These are phyloP conservation scores for Microplitis mediator DNA, from an alignment of 1,140 invertebrate genomes.

Conservation along the genomic window DNA sequence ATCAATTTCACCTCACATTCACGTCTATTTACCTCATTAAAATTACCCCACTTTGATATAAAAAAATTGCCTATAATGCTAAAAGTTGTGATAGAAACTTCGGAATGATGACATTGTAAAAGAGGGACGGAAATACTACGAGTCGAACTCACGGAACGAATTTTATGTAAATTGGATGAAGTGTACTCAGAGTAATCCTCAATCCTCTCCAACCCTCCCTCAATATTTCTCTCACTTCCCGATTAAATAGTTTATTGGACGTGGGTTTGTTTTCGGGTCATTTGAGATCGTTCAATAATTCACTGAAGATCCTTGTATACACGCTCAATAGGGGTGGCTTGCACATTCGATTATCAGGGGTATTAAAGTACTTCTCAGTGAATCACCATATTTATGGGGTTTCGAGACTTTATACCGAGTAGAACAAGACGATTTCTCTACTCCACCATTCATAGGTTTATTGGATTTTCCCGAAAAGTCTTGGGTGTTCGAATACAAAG, in stretches of 20 bases:
- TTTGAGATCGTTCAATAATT: constrained; percentile 38
- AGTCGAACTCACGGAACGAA: background rate
- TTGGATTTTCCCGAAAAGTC: no score
- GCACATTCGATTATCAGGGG: constrained; percentile 24
- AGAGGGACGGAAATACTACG: background rate
- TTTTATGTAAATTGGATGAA: constrained; percentile 38
- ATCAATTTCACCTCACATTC: no score
- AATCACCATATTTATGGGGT: constrained; percentile 25
- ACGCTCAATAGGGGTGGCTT: constrained; percentile 1
- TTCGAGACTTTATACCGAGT: no score
- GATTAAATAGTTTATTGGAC: constrained; percentile 38
- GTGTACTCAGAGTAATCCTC: constrained; percentile 14
- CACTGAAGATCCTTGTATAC: constrained; percentile 11
- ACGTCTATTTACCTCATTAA: no score
- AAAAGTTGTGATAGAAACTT: background rate
- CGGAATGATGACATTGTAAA: background rate
- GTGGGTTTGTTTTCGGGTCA: constrained; percentile 31
- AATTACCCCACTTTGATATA: no score
- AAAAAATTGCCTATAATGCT: background rate
- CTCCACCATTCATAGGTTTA: no score
- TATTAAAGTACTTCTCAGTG: constrained; percentile 25
- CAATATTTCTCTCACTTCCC: background rate
- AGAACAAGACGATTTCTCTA: no score
- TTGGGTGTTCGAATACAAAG: no score
- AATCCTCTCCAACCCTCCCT: background rate